phyloP scores from a whole-genome alignment of 2,888 invertebrate genomes.

The Gnatocerus cornutus region DNA sequence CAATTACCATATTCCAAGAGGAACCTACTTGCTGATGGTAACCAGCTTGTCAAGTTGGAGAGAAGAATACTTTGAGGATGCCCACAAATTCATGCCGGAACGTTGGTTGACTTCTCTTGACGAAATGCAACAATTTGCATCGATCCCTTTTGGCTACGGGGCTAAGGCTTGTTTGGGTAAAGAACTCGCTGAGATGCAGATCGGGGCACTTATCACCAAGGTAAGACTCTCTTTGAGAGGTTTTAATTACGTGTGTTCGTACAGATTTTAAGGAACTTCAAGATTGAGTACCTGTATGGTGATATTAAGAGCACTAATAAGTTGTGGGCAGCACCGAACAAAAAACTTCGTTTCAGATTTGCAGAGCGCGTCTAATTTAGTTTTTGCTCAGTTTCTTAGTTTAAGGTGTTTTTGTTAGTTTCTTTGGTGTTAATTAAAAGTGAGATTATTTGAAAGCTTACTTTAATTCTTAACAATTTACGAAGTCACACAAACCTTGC shows the following conservation, averaged over 20 bases:
- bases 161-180: slow-evolving; percentile 77
- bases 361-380: slow-evolving; percentile 71
- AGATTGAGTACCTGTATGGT: slow-evolving; percentile 80
- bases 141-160: slow-evolving; percentile 79
- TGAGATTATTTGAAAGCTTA: slow-evolving; percentile 52
- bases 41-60: slow-evolving; percentile 76
- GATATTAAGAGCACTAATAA: slow-evolving; percentile 75
- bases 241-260: slow-evolving; percentile 48
- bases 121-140: slow-evolving; percentile 74
- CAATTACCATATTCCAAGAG: slow-evolving; percentile 74
- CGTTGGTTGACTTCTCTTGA: slow-evolving; percentile 74
- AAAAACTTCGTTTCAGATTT: slow-evolving; percentile 78
- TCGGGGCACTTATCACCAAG: slow-evolving; percentile 75
- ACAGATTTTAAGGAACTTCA: slow-evolving; percentile 77
- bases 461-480: slow-evolving; percentile 54
- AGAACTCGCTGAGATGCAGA: slow-evolving; percentile 76
- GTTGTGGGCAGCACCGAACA: slow-evolving; percentile 77
- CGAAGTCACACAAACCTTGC: slow-evolving; percentile 54
- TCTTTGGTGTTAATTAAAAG: slow-evolving; percentile 31
- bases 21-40: slow-evolving; percentile 79
- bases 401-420: slow-evolving; percentile 19
- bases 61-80: slow-evolving; percentile 80
- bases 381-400: slow-evolving; percentile 3
- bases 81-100: slow-evolving; percentile 76
- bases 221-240: slow-evolving; percentile 63